Conservation (phyloP, 1,140 invertebrate genomes). For the Papilio machaon region DNA sequence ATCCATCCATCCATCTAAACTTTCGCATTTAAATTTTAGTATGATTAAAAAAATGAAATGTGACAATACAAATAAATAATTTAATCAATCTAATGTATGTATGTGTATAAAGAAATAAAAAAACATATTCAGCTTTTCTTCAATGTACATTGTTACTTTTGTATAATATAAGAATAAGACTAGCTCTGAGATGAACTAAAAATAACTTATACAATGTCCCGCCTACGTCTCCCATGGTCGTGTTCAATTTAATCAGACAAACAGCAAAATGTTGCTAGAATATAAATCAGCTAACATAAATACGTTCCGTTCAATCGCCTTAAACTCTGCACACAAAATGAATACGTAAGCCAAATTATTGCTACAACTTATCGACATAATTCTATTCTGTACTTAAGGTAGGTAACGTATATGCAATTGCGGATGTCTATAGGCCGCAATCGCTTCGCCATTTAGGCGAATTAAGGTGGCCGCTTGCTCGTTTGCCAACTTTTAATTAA, state of each 20-base stretch:
- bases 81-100: too few species aligned
- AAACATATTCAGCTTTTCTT: background rate
- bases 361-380: background rate
- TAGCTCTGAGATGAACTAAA: conserved; percentile 1
- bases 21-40: too few species aligned
- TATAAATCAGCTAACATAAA: conserved; percentile 1
- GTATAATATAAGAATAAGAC: background rate
- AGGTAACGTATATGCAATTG: too few species aligned
- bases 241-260: conserved; percentile 13
- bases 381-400: too few species aligned
- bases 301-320: background rate
- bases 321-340: background rate
- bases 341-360: background rate
- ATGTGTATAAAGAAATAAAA: background rate
- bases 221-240: background rate
- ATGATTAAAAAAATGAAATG: too few species aligned
- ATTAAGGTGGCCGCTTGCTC: too few species aligned
- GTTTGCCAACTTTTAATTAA: too few species aligned
- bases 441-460: too few species aligned
- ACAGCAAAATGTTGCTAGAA: conserved; percentile 20
- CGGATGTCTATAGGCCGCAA: too few species aligned
- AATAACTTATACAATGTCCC: conserved; percentile 8
- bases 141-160: background rate
- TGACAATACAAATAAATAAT: too few species aligned
- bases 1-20: too few species aligned